Base-by-base conservation (phyloP, 1,140 invertebrate species). In the Megathymus violae region DNA sequence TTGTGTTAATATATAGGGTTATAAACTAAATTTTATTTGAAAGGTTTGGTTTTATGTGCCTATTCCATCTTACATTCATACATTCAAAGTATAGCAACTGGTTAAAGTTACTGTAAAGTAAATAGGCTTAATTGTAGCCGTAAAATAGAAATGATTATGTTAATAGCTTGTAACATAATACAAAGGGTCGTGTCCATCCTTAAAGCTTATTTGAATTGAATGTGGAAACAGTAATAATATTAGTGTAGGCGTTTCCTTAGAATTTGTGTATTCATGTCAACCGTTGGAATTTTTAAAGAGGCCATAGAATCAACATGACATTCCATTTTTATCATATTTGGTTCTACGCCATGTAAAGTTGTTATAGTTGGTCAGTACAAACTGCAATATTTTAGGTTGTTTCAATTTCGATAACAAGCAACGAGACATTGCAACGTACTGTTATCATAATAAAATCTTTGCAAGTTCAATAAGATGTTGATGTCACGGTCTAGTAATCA, bases 191-290 rank as follows among this genome's bases (percentile, higher is more conserved):
- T 38, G 17, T 54, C 62, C 48, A 60, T 51, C 58, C 58, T 46
- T 51, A 47, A 67, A 36, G 48, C 71, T 74, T 70, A 80, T 83
- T 83, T 79, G 74, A 81, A 81, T 80, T 78, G 74, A 81, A 81
- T 84, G 66, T 76, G 59, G 52, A 71, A 69, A 69, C 25, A 58
- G 50, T 58, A 59, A 64, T 52, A 67, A 71, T 38, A 66, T 50
- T 50, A 52, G 62, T 38, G 66, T 71, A 64, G 78, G 78, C 66
- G 78, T 68, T 65, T 50, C 64, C 62, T 47, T 48, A 63, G 62
- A 31, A 60, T 64, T 73, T 46, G 41, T 54, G 64, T 59, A 68
- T 63, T 58, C 71, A 73, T 74, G 71, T 66, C 62, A 58, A 78
- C 67, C 67, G 64, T 67, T 71, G 67, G 66, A 67, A 72, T 72